A percentile compares a stretch with the other conserved stretches of the same genome.
Evolutionary conservation across 2,797 vertebrate genomes (phyloP).

Genomic region (Paratrypauchen microcephalus): DNA sequence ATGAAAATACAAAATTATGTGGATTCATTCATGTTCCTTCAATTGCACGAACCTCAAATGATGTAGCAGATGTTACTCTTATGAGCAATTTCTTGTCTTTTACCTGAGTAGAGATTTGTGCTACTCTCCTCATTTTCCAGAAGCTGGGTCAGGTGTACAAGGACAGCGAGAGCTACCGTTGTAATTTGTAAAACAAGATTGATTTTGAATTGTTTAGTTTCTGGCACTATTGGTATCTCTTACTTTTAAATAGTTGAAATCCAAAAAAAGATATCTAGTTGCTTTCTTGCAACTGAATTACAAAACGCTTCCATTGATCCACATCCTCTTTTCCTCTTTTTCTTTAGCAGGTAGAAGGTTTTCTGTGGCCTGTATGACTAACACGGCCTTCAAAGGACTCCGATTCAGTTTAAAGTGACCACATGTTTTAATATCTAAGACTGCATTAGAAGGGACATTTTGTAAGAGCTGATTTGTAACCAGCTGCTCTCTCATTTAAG

Average conservation of each 20-base stretch:
- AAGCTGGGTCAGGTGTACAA: not conserved
- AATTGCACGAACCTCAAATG: too few relatives aligned
- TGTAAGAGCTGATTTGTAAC: not conserved
- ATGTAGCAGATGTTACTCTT: too few relatives aligned
- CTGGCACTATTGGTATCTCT: not conserved
- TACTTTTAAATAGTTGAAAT: not conserved
- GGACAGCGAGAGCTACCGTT: not conserved
- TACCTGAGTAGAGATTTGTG: too few relatives aligned
- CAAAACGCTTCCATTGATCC: not conserved
- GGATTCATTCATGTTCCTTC: too few relatives aligned
- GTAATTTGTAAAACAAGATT: not conserved
- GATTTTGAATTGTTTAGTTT: not conserved
- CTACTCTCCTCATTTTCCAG: not conserved
- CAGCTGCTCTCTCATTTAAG: not conserved
- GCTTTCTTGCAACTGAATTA: not conserved
- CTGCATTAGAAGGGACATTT: not conserved
- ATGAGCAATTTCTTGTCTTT: too few relatives aligned
- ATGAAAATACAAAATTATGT: too few relatives aligned
- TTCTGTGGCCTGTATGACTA: slow-evolving; percentile 25
- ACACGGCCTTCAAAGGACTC: slow-evolving; percentile 34
- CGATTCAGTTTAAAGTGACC: slow-evolving; percentile 24
- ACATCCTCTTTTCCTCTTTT: not conserved
- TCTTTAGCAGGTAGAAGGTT: not conserved
- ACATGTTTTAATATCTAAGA: slow-evolving; percentile 32
- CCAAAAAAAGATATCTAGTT: not conserved